phyloP scores from a whole-genome alignment of 2,888 invertebrate genomes.

The Trachelus stipa region DNA sequence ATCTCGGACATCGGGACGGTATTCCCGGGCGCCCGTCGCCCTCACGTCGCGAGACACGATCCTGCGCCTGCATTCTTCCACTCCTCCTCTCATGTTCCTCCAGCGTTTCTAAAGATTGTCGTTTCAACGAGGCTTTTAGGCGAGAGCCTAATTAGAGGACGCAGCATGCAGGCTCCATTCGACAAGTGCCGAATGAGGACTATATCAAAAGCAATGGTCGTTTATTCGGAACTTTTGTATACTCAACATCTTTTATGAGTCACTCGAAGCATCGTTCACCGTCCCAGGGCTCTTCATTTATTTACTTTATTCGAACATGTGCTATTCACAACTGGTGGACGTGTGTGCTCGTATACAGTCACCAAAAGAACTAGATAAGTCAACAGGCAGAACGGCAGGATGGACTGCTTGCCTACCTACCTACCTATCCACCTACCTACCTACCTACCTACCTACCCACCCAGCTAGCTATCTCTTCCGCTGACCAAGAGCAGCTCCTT shows the following conservation, averaged over 20 bases:
- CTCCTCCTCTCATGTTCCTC: neutral
- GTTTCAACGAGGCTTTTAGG: neutral
- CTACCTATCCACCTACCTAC: neutral
- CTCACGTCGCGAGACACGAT: neutral
- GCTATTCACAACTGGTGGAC: neutral
- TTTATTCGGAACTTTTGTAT: neutral
- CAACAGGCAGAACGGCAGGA: neutral
- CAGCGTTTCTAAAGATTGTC: neutral
- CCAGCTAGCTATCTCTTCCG: neutral
- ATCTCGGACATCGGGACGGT: conserved; percentile 37
- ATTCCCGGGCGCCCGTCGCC: conserved; percentile 8
- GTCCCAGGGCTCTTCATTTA: neutral
- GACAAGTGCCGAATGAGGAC: neutral
- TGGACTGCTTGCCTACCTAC: neutral
- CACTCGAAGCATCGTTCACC: neutral
- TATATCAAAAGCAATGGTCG: neutral
- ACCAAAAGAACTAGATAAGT: neutral
- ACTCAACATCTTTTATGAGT: neutral
- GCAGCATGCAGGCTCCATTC: neutral
- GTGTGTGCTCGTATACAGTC: neutral
- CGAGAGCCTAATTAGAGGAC: neutral
- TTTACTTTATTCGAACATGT: neutral
- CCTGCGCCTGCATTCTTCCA: neutral
- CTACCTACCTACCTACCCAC: neutral
- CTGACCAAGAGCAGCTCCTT: neutral